Evolutionary conservation across 2,113 vertebrate species (phyloP).

Genomic region (Mesembrinibis cayennensis): DNA sequence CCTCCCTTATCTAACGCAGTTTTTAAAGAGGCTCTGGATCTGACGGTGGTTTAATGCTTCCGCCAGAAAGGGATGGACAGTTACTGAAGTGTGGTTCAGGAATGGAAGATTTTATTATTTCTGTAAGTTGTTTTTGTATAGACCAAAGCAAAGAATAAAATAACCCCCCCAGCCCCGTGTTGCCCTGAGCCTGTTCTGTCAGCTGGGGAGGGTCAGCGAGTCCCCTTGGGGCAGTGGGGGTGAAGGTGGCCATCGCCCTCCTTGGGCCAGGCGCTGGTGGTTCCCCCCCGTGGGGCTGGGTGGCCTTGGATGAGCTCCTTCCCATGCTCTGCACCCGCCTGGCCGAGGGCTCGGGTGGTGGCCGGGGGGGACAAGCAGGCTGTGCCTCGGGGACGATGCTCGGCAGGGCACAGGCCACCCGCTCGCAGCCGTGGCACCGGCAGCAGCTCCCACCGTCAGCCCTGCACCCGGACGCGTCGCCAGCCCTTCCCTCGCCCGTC

Average conservation of each 20-base stretch:
- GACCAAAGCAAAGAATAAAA: conserved; percentile 83
- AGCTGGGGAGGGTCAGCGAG: not conserved
- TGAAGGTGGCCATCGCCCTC: fast-evolving
- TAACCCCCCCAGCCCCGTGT: conserved; percentile 49
- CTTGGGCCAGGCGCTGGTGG: fast-evolving
- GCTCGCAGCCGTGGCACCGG: fast-evolving
- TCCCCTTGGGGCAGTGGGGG: not conserved
- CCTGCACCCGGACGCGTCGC: fast-evolving
- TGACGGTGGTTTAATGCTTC: conserved; percentile 17
- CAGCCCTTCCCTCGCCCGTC: not conserved
- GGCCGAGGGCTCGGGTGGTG: not conserved
- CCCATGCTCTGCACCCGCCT: not conserved
- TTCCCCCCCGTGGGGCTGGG: not conserved
- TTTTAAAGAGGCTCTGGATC: conserved; percentile 53
- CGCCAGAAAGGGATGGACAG: conserved; percentile 32
- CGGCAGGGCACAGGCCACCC: not conserved
- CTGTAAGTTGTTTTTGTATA: conserved; percentile 82
- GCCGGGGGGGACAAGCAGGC: not conserved
- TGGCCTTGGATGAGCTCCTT: not conserved
- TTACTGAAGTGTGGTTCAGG: conserved; percentile 55
- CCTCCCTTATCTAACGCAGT: conserved; percentile 31
- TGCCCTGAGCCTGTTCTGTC: not conserved
- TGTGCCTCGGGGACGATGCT: not conserved
- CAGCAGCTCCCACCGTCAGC: not conserved
- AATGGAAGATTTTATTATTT: conserved; percentile 73